A percentile compares a stretch with the other conserved stretches of the same genome.
These are phyloP conservation scores for Criorhina ranunculi DNA, from an alignment of 2,888 invertebrate species.

Conservation along the genomic window DNA sequence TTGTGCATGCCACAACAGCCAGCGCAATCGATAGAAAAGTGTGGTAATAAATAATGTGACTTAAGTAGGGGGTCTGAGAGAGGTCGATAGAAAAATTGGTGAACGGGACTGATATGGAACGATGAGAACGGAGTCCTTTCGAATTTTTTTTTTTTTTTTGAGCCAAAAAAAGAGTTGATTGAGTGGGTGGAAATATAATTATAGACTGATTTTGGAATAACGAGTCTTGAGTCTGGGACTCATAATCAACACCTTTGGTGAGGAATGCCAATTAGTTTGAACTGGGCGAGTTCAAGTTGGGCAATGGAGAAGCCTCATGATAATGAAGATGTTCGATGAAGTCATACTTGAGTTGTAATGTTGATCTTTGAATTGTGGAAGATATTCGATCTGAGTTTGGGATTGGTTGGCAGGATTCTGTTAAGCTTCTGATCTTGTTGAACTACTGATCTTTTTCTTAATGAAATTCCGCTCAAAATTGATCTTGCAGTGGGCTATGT, in stretches of 20 bases:
- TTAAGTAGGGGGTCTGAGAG: conserved; percentile 71
- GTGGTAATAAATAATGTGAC: conserved; percentile 73
- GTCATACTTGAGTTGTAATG: too few species aligned
- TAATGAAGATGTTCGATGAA: too few species aligned
- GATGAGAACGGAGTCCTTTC: conserved; percentile 60
- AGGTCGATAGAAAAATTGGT: conserved; percentile 50
- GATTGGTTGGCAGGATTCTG: too few species aligned
- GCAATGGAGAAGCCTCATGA: too few species aligned
- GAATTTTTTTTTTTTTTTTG: conserved; percentile 25
- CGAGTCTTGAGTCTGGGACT: conserved; percentile 30
- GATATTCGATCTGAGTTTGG: too few species aligned
- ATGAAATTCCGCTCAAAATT: too few species aligned
- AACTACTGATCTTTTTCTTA: too few species aligned
- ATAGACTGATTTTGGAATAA: conserved; percentile 39
- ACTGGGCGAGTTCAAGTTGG: background rate
- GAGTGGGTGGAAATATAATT: conserved; percentile 39
- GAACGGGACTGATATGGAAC: conserved; percentile 17
- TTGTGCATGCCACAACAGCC: conserved; percentile 65
- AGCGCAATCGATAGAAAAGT: conserved; percentile 72
- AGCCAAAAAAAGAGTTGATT: conserved; percentile 22
- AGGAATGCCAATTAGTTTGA: conserved; percentile 24
- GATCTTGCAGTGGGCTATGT: too few species aligned
- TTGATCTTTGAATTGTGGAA: too few species aligned
- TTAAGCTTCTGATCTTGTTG: too few species aligned
- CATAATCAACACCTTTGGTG: conserved; percentile 19